These are phyloP conservation scores for Euclidia mi DNA, from an alignment of 2,888 invertebrate species.

Conservation along the genomic window DNA sequence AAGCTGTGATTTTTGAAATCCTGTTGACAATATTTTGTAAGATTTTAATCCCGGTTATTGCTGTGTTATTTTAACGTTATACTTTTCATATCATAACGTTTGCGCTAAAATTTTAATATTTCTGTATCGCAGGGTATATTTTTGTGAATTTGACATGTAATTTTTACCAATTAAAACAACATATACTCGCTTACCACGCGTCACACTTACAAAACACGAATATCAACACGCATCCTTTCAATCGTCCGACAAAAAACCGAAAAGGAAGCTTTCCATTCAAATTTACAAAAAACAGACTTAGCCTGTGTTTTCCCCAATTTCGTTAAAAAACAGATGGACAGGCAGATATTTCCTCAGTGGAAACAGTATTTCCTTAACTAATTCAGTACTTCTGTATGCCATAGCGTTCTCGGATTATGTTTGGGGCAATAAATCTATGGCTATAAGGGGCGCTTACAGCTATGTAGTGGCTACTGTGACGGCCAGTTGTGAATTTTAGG, in stretches of 20 bases:
- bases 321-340: slow-evolving; percentile 40
- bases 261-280: background rate
- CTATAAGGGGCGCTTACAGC: slow-evolving; percentile 20
- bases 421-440: slow-evolving; percentile 73
- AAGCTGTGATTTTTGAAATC: too few relatives aligned
- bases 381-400: slow-evolving; percentile 74
- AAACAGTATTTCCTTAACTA: slow-evolving; percentile 68
- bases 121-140: too few relatives aligned
- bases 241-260: background rate
- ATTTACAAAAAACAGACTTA: slow-evolving; percentile 19
- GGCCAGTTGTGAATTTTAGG: background rate
- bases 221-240: background rate
- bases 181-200: too few relatives aligned
- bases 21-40: too few relatives aligned
- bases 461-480: background rate
- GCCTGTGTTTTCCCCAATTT: slow-evolving; percentile 28
- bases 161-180: too few relatives aligned
- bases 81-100: too few relatives aligned
- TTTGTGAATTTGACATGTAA: too few relatives aligned
- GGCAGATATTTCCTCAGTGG: slow-evolving; percentile 62
- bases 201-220: too few relatives aligned
- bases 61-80: too few relatives aligned
- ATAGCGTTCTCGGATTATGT: slow-evolving; percentile 67
- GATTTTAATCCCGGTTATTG: too few relatives aligned
- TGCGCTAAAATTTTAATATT: too few relatives aligned